Evolutionary conservation across 2,113 vertebrate genomes (phyloP), one percentile per base, ranked within the genome.

Genomic region (Perca flavescens): DNA sequence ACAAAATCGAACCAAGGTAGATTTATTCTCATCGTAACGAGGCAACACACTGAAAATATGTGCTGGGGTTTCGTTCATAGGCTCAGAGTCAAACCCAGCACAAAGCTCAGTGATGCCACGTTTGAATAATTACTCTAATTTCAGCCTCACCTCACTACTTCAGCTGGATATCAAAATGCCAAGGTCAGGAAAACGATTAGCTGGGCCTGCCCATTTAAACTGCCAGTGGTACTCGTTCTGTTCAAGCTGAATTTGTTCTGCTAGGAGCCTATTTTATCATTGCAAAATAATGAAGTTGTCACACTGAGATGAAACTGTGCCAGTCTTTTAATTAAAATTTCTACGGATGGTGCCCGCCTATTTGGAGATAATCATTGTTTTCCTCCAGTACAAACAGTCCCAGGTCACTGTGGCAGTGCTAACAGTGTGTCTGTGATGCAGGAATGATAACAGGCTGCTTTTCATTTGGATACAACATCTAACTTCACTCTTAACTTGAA

Each of bases 301-400:
- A 90, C 89, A 81, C 63, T 66, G 86, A 88, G 90, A 91, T 86
- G 88, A 93, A 86, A 87, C 89, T 88, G 81, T 77, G 89, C 80
- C 86, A 90, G 91, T 91, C 92, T 89, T 89, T 91, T 92, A 92
- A 93, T 93, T 94, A 92, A 93, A 93, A 90, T 87, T 83, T 84
- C 84, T 82, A 72, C 57, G 77, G 77, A 57, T 84, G 79, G 57
- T 57, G 72, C 70, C 78, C 72, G 65, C 61, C 79, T 78, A 63
- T 90, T 89, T 86, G 54, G 54, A 91, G 89, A 89, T 91, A 82
- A 84, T 90, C 85, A 88, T 89, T 90, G 91, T 93, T 93, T 92
- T 86, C 65, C 76, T 80, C 34, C 65, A 57, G 70, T 66, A 71
- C 76, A 79, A 71, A 87, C 76, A 78, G 77, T 82, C 83, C 86